Percentiles rank a stretch among this genome's conserved stretches.
Conservation (phyloP, 2,888 invertebrate species). For the Eulithis prunata region DNA sequence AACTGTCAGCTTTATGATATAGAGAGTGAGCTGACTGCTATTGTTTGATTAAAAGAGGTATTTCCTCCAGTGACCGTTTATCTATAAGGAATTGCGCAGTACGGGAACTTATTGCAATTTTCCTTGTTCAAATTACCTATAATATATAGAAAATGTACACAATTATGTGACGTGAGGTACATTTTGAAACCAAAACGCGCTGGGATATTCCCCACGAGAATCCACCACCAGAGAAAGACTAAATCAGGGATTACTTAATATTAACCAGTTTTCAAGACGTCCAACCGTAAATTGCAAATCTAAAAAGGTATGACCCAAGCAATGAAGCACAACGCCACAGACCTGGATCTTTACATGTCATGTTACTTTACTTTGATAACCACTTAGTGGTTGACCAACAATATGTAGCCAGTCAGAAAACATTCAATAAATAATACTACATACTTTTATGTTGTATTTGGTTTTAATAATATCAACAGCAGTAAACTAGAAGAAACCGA, state of each 20-base stretch:
- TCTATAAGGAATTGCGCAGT: slow-evolving; percentile 70
- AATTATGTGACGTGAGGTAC: slow-evolving; percentile 25
- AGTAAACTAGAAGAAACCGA: not conserved
- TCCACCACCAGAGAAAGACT: not conserved
- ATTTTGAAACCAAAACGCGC: slow-evolving; percentile 18
- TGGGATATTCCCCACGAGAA: too few relatives aligned
- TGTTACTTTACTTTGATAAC: not conserved
- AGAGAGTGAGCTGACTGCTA: slow-evolving; percentile 38
- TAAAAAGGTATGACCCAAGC: too few relatives aligned
- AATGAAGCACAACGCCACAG: not conserved
- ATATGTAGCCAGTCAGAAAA: too few relatives aligned
- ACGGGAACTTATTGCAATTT: slow-evolving; percentile 36
- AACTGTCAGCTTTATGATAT: slow-evolving; percentile 27
- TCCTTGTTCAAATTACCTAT: slow-evolving; percentile 18
- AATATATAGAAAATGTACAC: too few relatives aligned
- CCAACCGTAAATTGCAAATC: not conserved
- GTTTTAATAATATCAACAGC: not conserved
- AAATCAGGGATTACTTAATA: not conserved
- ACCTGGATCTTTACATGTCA: not conserved
- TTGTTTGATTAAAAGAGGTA: slow-evolving; percentile 40
- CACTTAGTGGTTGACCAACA: not conserved
- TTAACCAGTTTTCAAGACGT: not conserved
- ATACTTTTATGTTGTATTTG: too few relatives aligned
- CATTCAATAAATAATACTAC: too few relatives aligned
- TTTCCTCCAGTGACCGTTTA: slow-evolving; percentile 73